These are phyloP conservation scores for Drosophila putrida DNA, from an alignment of 2,888 invertebrate species.

Conservation along the genomic window DNA sequence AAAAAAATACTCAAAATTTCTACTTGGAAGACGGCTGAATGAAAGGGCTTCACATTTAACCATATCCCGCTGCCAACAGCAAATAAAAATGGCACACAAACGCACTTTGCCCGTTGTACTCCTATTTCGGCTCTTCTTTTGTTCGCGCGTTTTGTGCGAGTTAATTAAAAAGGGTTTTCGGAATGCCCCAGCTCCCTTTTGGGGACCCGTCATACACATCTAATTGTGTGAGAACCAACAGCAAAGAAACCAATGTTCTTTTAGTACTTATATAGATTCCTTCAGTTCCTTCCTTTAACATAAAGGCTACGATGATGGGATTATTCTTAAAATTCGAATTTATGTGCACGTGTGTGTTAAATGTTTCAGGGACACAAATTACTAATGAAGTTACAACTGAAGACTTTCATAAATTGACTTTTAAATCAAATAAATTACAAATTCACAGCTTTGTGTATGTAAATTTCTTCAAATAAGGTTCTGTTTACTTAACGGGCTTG, in stretches of 20 bases:
- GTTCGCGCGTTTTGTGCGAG: conserved; percentile 65
- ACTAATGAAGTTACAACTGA: conserved; percentile 7
- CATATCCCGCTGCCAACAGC: conserved; percentile 45
- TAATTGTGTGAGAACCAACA: conserved; percentile 27
- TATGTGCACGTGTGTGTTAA: not conserved
- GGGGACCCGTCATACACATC: conserved; percentile 42
- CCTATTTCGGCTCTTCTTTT: conserved; percentile 53
- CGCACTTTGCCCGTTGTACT: conserved; percentile 41
- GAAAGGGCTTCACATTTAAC: conserved; percentile 36
- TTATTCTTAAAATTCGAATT: conserved; percentile 16
- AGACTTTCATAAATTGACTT: conserved; percentile 2
- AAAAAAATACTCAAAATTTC: conserved; percentile 32
- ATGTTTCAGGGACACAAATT: not conserved
- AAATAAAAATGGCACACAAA: conserved; percentile 62
- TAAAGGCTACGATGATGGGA: conserved; percentile 2
- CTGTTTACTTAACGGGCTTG: not conserved
- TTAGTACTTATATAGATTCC: not conserved
- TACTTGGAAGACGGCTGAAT: conserved; percentile 37
- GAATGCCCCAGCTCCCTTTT: conserved; percentile 17
- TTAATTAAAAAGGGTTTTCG: conserved; percentile 75
- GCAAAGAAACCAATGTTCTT: conserved; percentile 14
- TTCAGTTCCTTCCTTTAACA: conserved; percentile 11
- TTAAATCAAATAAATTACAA: conserved; percentile 9
- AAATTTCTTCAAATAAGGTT: conserved; percentile 1
- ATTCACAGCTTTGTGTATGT: not conserved